Base-by-base conservation (phyloP, 2,113 vertebrate genomes). In the Hippocampus barbouri region DNA sequence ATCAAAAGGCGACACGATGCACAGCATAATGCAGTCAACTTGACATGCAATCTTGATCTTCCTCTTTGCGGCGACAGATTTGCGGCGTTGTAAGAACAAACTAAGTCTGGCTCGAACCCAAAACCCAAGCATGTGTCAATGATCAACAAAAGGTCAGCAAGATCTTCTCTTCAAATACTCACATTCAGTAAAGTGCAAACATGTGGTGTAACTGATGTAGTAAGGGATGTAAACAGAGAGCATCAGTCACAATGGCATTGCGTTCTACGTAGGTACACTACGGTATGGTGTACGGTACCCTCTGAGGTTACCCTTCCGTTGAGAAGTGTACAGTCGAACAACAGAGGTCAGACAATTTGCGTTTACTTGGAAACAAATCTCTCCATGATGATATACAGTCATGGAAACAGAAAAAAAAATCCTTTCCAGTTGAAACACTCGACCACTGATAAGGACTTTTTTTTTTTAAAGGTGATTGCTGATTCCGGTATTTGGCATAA, bases 51-150 rank as follows among this genome's bases (percentile, higher is more conserved):
- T 68, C 54, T 61, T 70, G 69, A 72, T 21, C 47, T 14, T 25
- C n/a, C 65, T 49, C 41, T 57, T 34, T 34, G 4, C 30, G 30
- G 30, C 14, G n/a, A 53, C 40, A 47, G 18, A 53, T 72, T 72
- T 80, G 61, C 16, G 73, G 62, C 30, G 25, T 56, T 67, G 9
- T 9, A 62, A 41, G 45, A 69, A 54, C 57, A 69, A 41, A 60
- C 60, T 27, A 53, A 41, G 74, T 68, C 72, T 62, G 45, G 38
- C 56, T 76, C 61, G 61, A 57, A 62, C 51, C 51, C 25, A 27
- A 2, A 70, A 69, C 7, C 18, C 68, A 77, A 77, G 66, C 68
- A 70, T 38, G 63, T 66, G 40, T 62, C 67, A 75, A 59, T 56
- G 21, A 73, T 63, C 40, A 41, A 71, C 61, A 63, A 61, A 51